Evolutionary conservation across 2,888 invertebrate genomes (phyloP), one percentile per base, ranked within the genome.

Genomic region (Diachrysia chrysitis): DNA sequence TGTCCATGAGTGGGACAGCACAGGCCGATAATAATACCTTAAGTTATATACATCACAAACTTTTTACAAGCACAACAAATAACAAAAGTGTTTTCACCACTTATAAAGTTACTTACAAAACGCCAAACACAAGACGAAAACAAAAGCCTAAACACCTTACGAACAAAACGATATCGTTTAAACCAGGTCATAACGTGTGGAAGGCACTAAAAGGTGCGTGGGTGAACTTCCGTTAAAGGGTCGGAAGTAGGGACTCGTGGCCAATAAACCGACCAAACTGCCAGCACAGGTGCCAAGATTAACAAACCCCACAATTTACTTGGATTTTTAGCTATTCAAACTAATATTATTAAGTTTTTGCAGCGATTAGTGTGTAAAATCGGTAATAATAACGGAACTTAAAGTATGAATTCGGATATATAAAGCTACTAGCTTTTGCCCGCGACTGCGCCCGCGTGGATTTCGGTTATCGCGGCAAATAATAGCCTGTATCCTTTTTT

Each of bases 181-280:
- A 79, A 79, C 73, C 73, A 76, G 78, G 77, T 79, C 75, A 81
- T 56, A 69, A 70, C 68, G 76, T 77, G 59, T 69, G 62, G 77
- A 88, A 69, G 77, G 70, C 84, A 85, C 83, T 83, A 83, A 88
- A 89, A 90, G 90, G 89, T 90, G 90, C 87, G 86, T 87, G 82
- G 82, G 83, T 78, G 83, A 83, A 88, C 86, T 85, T 87, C 87
- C 89, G 88, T 83, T 86, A 78, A 82, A 70, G 76, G 80, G 79
- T 79, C 85, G 84, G 82, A 85, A 81, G 79, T 81, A 66, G 76
- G 80, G 81, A 76, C 68, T 69, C 77, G 73, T 70, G 69, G 63
- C 70, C 69, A 71, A 80, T 82, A 80, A 81, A 82, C 71, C 66
- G 72, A 42, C 73, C 71, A 71, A 72, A 72, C 73, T 69, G 58